Evolutionary conservation across 2,113 vertebrate species (phyloP).

Genomic region (Amblyornis subalaris): DNA sequence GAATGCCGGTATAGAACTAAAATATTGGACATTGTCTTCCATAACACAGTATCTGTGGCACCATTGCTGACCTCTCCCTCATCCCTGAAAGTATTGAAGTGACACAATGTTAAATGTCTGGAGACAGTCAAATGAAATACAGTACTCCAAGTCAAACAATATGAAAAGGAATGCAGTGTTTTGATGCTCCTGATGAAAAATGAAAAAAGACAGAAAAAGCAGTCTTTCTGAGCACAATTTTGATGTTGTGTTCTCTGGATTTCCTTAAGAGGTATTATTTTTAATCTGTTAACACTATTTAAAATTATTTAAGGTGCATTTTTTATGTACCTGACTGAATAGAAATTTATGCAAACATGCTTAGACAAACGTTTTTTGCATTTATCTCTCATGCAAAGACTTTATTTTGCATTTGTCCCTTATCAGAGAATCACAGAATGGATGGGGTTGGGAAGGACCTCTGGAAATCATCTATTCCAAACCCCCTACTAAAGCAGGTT

Average conservation of each 20-base stretch:
- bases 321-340: background rate
- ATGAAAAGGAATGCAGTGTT: background rate
- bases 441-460: background rate
- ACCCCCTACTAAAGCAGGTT: background rate
- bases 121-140: background rate
- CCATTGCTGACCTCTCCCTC: background rate
- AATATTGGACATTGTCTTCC: background rate
- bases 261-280: background rate
- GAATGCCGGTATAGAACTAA: background rate
- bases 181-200: background rate
- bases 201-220: background rate
- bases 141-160: background rate
- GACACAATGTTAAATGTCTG: background rate
- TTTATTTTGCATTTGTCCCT: background rate
- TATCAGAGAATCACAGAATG: background rate
- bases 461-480: background rate
- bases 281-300: background rate
- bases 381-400: background rate
- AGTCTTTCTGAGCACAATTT: background rate
- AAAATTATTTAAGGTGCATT: background rate
- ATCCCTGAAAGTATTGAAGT: background rate
- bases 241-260: background rate
- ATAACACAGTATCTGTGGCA: background rate
- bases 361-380: background rate
- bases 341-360: background rate